A percentile compares a stretch with the other conserved stretches of the same genome.
phyloP scores from a whole-genome alignment of 1,140 invertebrate genomes.

The Frieseomelitta varia region DNA sequence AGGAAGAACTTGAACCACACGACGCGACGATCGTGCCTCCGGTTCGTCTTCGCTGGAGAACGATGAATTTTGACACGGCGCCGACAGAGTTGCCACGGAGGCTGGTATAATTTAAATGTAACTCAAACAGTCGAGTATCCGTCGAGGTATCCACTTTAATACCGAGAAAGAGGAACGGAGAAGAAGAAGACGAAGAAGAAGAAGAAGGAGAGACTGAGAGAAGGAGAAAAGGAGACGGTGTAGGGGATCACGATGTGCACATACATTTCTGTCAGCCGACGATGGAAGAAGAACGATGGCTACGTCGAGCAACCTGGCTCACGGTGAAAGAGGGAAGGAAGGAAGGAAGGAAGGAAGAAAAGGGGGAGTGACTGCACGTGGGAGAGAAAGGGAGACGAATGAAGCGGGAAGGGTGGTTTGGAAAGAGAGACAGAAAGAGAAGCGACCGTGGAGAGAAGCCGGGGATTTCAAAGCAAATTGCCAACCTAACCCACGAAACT shows the following conservation, averaged over 20 bases:
- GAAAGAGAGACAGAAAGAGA: constrained; percentile 33
- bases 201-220: neutral
- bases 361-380: constrained; percentile 54
- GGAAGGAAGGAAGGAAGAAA: constrained; percentile 34
- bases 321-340: constrained; percentile 25
- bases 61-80: constrained; percentile 34
- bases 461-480: constrained; percentile 64
- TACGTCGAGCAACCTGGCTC: constrained; percentile 19
- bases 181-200: too few relatives aligned
- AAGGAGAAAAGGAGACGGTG: neutral
- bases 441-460: constrained; percentile 44
- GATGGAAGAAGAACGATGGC: constrained; percentile 41
- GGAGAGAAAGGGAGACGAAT: constrained; percentile 53
- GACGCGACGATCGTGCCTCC: neutral
- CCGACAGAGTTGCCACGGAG: neutral
- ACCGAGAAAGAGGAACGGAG: neutral
- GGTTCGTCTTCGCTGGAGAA: too few relatives aligned
- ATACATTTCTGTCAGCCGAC: constrained; percentile 42
- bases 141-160: constrained; percentile 44
- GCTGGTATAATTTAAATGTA: constrained; percentile 46
- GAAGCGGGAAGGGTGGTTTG: constrained; percentile 40
- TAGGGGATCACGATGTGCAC: constrained; percentile 38
- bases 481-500: constrained; percentile 66
- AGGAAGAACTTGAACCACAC: neutral
- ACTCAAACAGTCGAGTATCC: constrained; percentile 41